phyloP scores from a whole-genome alignment of 2,888 invertebrate species.

The Psylliodes chrysocephalus region DNA sequence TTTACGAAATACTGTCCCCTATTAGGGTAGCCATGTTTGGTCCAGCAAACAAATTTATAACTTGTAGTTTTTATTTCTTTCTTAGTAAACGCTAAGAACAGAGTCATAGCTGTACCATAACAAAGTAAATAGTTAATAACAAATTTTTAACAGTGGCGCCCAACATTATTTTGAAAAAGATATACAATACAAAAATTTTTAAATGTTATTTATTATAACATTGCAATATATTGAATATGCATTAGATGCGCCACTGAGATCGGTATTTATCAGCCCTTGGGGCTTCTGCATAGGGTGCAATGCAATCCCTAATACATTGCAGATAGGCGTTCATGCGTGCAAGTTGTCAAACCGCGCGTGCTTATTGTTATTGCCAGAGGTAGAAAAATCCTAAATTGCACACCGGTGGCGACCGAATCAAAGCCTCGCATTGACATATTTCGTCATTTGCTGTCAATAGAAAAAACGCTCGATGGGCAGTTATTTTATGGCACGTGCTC shows the following conservation, averaged over 20 bases:
- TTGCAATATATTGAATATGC: no score
- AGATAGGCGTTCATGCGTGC: constrained; percentile 62
- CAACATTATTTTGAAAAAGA: no score
- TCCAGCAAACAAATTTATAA: no score
- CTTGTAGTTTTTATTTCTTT: no score
- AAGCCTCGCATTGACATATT: constrained; percentile 33
- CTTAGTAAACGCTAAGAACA: no score
- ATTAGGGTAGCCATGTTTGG: no score
- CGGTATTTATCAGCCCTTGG: constrained; percentile 28
- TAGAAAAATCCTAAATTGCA: constrained; percentile 43
- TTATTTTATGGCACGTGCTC: constrained; percentile 29
- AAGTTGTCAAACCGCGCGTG: constrained; percentile 61
- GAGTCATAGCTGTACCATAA: no score
- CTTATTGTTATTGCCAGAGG: constrained; percentile 51
- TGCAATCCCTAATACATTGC: constrained; percentile 53
- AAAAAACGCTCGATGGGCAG: constrained; percentile 28
- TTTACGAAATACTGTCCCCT: no score
- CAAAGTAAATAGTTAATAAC: no score
- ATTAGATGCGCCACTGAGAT: constrained; percentile 27
- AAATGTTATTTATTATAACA: no score
- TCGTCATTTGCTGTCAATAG: constrained; percentile 26
- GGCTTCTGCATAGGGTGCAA: constrained; percentile 37
- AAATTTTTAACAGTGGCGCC: no score
- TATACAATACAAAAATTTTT: no score
- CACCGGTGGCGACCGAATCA: constrained; percentile 43